Evolutionary conservation across 2,113 vertebrate species (phyloP).

Genomic region (Numenius arquata): DNA sequence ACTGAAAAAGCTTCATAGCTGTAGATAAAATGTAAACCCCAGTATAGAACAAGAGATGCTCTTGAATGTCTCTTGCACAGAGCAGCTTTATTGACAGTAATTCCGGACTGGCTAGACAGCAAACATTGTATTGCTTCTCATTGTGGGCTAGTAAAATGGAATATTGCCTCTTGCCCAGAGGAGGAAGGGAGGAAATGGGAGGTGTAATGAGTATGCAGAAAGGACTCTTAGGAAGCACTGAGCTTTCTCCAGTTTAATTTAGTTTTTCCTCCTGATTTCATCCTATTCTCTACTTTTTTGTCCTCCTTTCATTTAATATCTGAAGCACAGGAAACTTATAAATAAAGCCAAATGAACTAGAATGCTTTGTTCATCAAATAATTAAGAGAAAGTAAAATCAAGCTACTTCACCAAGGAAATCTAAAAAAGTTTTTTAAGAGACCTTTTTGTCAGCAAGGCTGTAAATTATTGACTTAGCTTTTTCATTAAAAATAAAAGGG

Average conservation of each 20-base stretch:
- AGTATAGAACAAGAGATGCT: background rate
- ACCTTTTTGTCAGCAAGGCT: background rate
- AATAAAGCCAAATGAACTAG: background rate
- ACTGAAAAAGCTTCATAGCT: background rate
- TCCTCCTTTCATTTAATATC: background rate
- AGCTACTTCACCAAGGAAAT: background rate
- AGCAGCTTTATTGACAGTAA: slow-evolving; percentile 35
- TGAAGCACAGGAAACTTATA: background rate
- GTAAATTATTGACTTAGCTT: background rate
- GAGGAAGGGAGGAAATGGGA: background rate
- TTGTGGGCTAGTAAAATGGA: background rate
- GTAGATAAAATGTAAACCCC: background rate
- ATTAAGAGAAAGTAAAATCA: background rate
- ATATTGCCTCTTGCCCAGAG: background rate
- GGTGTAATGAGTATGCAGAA: background rate
- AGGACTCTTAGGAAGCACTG: background rate
- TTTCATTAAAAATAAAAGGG: slow-evolving; percentile 27
- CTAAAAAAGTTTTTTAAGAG: background rate
- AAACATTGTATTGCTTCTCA: background rate
- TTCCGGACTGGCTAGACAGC: background rate
- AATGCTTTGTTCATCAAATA: background rate
- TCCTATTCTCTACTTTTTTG: background rate
- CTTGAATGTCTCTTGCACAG: background rate
- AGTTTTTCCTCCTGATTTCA: background rate
- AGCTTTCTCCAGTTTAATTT: background rate